These are phyloP conservation scores for Laticauda colubrina DNA, from an alignment of 2,113 vertebrate genomes.

Conservation along the genomic window DNA sequence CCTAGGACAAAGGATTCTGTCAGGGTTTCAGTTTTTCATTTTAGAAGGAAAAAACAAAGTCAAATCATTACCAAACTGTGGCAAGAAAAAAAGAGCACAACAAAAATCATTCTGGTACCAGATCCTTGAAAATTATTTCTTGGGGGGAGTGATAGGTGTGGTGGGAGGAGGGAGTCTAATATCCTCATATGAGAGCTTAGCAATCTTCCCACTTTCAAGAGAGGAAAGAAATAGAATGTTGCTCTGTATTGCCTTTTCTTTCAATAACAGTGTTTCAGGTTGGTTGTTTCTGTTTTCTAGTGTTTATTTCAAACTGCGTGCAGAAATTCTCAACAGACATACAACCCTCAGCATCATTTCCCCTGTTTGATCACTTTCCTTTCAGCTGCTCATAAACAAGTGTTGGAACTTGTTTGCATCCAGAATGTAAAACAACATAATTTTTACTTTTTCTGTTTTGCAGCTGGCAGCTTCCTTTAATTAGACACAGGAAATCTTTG, in stretches of 20 bases:
- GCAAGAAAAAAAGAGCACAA: background rate
- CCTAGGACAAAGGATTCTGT: background rate
- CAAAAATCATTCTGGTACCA: background rate
- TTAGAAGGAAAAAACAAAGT: background rate
- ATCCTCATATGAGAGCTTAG: background rate
- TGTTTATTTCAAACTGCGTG: background rate
- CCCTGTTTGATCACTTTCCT: slow-evolving; percentile 51
- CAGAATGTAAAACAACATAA: slow-evolving; percentile 50
- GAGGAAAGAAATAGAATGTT: background rate
- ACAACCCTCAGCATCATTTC: slow-evolving; percentile 6
- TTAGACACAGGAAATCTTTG: slow-evolving; percentile 45
- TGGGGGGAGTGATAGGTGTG: too few species aligned
- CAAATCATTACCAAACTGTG: background rate
- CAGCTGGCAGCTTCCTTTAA: slow-evolving; percentile 46
- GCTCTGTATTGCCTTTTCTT: background rate
- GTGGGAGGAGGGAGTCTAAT: background rate
- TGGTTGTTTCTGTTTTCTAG: background rate
- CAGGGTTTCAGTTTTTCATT: background rate
- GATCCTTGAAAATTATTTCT: background rate
- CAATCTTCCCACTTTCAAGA: background rate
- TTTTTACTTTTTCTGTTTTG: slow-evolving; percentile 30
- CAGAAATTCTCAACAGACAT: background rate
- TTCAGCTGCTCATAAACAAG: slow-evolving; percentile 40
- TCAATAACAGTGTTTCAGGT: background rate
- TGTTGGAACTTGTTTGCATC: slow-evolving; percentile 46